phyloP scores from a whole-genome alignment of 2,888 invertebrate genomes.

The Lycaena phlaeas region DNA sequence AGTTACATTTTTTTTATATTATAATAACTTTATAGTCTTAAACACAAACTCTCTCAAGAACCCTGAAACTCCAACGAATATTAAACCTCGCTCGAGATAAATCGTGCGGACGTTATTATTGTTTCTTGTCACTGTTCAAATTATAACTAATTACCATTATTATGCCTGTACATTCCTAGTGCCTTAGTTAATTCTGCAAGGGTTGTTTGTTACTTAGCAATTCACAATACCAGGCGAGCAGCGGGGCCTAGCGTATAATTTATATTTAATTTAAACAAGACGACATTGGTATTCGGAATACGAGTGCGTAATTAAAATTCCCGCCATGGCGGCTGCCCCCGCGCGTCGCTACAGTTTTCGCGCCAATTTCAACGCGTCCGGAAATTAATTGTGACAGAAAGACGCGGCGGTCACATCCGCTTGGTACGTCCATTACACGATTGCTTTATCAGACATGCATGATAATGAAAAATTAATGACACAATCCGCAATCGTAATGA shows the following conservation, averaged over 20 bases:
- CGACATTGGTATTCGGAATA: slow-evolving; percentile 73
- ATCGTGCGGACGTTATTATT: background rate
- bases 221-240: slow-evolving; percentile 59
- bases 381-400: slow-evolving; percentile 74
- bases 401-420: slow-evolving; percentile 70
- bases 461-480: slow-evolving; percentile 7
- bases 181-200: slow-evolving; percentile 25
- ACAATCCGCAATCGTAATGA: too few species aligned
- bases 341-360: slow-evolving; percentile 67
- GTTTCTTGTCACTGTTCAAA: background rate
- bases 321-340: slow-evolving; percentile 56
- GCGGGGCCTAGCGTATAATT: slow-evolving; percentile 69
- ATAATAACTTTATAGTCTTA: too few species aligned
- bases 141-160: slow-evolving; percentile 7
- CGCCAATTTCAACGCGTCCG: slow-evolving; percentile 73
- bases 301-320: slow-evolving; percentile 74
- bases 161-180: slow-evolving; percentile 25
- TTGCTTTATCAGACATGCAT: slow-evolving; percentile 22
- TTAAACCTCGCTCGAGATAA: background rate
- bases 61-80: background rate
- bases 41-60: too few species aligned
- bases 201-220: slow-evolving; percentile 59
- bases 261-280: slow-evolving; percentile 74
- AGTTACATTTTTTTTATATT: too few species aligned
- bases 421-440: slow-evolving; percentile 60